Evolutionary conservation across 2,888 invertebrate species (phyloP).

Genomic region (Agrochola litura): DNA sequence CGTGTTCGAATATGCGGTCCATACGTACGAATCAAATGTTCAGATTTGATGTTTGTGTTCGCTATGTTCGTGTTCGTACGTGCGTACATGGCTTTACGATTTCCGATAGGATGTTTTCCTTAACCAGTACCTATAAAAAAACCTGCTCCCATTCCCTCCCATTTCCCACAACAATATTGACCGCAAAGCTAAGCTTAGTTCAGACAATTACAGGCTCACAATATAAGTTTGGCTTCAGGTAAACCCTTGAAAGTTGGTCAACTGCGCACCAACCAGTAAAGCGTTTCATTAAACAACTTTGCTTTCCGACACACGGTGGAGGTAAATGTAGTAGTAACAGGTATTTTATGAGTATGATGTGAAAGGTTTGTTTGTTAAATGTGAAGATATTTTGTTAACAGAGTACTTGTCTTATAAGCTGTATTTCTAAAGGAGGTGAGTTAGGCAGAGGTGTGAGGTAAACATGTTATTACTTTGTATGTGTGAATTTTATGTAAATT

Average conservation of each 20-base stretch:
- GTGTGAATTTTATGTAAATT: too few species aligned
- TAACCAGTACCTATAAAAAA: neutral
- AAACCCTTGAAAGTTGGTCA: constrained; percentile 51
- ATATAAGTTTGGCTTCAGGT: constrained; percentile 43
- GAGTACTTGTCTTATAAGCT: neutral
- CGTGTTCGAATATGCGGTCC: too few species aligned
- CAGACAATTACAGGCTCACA: constrained; percentile 44
- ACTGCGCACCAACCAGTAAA: constrained; percentile 29
- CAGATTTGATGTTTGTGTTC: too few species aligned
- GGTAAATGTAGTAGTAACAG: constrained; percentile 1
- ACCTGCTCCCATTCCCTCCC: neutral
- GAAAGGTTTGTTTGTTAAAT: neutral
- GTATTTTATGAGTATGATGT: constrained; percentile 4
- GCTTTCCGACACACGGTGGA: constrained; percentile 27
- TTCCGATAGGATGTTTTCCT: neutral
- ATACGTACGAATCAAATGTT: too few species aligned
- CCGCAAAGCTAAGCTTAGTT: constrained; percentile 20
- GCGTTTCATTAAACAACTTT: constrained; percentile 59
- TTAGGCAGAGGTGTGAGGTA: too few species aligned
- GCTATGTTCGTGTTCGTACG: too few species aligned
- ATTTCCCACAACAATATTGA: neutral
- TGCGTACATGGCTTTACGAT: too few species aligned
- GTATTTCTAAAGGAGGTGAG: neutral
- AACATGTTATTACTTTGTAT: too few species aligned
- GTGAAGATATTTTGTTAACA: neutral